Conservation (phyloP, 2,113 vertebrate genomes). For the Polyodon spathula region DNA sequence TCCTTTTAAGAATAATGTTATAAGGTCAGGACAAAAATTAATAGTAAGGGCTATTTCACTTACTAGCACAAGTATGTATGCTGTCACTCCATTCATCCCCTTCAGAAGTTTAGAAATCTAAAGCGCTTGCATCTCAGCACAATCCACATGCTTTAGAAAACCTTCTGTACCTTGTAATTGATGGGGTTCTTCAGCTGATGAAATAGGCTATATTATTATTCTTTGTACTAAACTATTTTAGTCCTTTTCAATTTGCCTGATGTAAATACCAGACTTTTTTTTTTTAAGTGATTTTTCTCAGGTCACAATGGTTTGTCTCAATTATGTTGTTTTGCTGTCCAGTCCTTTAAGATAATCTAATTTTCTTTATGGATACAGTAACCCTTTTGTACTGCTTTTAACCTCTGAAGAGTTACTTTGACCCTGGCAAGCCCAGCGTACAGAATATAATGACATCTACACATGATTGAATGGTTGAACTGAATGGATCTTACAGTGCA, state of each 20-base stretch:
- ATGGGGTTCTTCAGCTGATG: constrained; percentile 20
- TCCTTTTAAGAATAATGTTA: too few species aligned
- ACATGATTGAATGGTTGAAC: constrained; percentile 32
- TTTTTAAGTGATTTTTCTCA: constrained; percentile 34
- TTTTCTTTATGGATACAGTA: constrained; percentile 66
- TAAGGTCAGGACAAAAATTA: too few species aligned
- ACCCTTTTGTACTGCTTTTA: constrained; percentile 74
- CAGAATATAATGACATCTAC: constrained; percentile 53
- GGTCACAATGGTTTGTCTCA: constrained; percentile 59
- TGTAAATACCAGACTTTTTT: constrained; percentile 30
- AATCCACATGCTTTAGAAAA: background rate
- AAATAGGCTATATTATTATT: constrained; percentile 27
- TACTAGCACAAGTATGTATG: too few species aligned
- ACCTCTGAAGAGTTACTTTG: constrained; percentile 67
- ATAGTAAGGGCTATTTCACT: too few species aligned
- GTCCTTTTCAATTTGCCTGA: constrained; percentile 47
- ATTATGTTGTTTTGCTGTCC: constrained; percentile 64
- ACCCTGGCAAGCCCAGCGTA: constrained; percentile 61
- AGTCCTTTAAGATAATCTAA: constrained; percentile 70
- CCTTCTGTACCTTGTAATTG: constrained; percentile 18
- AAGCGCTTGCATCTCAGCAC: background rate
- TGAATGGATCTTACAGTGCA: constrained; percentile 18
- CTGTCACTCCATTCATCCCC: background rate
- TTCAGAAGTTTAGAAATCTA: background rate
- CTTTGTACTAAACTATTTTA: constrained; percentile 31